phyloP scores from a whole-genome alignment of 1,140 invertebrate genomes.

The Drosophila neocordata region DNA sequence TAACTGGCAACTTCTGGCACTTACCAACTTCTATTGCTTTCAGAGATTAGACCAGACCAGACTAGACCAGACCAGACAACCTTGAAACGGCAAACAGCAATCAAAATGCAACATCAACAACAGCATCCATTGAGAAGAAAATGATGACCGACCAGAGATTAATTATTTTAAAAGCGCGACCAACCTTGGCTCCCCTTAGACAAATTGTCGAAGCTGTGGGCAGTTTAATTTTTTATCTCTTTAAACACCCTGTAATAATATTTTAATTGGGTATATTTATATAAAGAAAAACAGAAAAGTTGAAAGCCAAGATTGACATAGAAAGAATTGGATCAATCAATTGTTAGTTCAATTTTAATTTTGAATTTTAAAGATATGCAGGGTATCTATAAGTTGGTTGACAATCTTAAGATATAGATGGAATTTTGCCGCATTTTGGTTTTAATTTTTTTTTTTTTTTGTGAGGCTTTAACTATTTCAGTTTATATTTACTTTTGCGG shows the following conservation, averaged over 20 bases:
- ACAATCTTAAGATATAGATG: not conserved
- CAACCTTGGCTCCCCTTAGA: constrained; percentile 52
- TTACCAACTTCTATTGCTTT: constrained; percentile 19
- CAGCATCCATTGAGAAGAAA: constrained; percentile 6
- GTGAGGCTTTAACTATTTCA: not conserved
- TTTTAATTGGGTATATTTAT: not conserved
- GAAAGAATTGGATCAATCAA: not conserved
- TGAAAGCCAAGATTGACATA: too few relatives aligned
- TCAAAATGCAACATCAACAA: constrained; percentile 5
- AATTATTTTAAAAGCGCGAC: constrained; percentile 65
- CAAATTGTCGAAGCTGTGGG: constrained; percentile 32
- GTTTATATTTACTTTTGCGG: constrained; percentile 2
- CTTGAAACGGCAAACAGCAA: constrained; percentile 1
- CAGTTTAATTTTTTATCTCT: constrained; percentile 25
- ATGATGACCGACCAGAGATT: constrained; percentile 55
- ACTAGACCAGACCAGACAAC: constrained; percentile 3
- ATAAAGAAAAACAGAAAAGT: too few relatives aligned
- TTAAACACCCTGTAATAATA: not conserved
- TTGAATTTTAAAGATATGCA: not conserved
- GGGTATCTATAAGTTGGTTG: not conserved
- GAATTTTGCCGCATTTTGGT: not conserved
- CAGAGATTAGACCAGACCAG: constrained; percentile 12
- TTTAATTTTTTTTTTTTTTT: not conserved
- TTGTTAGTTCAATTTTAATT: too few relatives aligned
- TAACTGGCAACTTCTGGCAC: constrained; percentile 50